Evolutionary conservation across 2,888 invertebrate species (phyloP).

Genomic region (Dryocosmus kuriphilus): DNA sequence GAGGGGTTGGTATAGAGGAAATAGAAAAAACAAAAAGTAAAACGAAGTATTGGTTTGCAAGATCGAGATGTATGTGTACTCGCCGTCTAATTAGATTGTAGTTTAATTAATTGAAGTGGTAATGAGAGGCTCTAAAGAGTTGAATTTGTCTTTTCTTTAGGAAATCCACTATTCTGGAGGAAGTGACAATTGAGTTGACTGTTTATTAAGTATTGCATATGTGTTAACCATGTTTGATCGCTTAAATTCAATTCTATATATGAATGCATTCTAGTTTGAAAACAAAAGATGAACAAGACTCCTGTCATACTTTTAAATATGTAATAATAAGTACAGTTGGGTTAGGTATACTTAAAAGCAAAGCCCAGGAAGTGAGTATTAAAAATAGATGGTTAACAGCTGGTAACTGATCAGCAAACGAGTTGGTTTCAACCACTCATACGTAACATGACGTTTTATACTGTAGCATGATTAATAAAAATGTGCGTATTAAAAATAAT

Average conservation of each 20-base stretch:
- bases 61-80: no score
- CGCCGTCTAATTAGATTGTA: no score
- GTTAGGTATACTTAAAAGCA: constrained; percentile 1
- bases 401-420: constrained; percentile 5
- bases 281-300: constrained; percentile 15
- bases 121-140: background rate
- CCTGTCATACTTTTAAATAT: constrained; percentile 18
- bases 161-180: background rate
- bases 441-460: no score
- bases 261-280: background rate
- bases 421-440: constrained; percentile 21
- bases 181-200: background rate
- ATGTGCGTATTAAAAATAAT: no score
- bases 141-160: background rate
- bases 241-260: background rate
- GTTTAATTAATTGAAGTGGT: no score
- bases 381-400: constrained; percentile 23
- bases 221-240: background rate
- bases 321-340: background rate
- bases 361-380: background rate
- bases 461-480: no score
- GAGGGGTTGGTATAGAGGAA: no score
- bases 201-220: constrained; percentile 15
- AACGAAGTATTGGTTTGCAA: no score
- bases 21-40: no score